Evolutionary conservation across 2,888 invertebrate species (phyloP).

Genomic region (Athripsodes cinereus): DNA sequence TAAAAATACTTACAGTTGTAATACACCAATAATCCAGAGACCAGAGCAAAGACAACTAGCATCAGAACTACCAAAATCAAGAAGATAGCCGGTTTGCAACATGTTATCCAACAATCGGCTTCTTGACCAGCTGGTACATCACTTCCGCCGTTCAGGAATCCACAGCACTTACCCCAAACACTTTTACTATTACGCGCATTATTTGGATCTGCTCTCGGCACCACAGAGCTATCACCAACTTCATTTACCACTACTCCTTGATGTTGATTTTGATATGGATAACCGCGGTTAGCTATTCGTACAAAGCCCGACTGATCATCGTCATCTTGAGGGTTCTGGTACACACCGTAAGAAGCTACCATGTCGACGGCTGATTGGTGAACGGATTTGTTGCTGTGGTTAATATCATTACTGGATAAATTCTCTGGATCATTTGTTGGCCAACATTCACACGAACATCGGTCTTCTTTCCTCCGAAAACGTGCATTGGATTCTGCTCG

Average conservation of each 20-base stretch:
- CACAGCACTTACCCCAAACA: slow-evolving; percentile 41
- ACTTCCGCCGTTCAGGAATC: slow-evolving; percentile 33
- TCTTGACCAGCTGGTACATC: slow-evolving; percentile 35
- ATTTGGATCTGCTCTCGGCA: slow-evolving; percentile 28
- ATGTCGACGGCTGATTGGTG: slow-evolving; percentile 48
- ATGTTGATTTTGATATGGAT: slow-evolving; percentile 36
- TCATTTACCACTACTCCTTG: slow-evolving; percentile 51
- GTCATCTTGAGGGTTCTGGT: slow-evolving; percentile 43
- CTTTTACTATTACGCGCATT: slow-evolving; percentile 31
- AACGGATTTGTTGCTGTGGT: slow-evolving; percentile 41
- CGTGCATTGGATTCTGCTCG: slow-evolving; percentile 29
- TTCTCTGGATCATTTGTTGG: slow-evolving; percentile 33
- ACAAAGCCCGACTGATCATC: slow-evolving; percentile 46
- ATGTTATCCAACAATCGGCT: slow-evolving; percentile 50
- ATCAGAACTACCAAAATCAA: slow-evolving; percentile 49
- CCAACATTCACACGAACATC: slow-evolving; percentile 51
- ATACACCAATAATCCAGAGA: slow-evolving; percentile 52
- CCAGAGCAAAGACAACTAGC: slow-evolving; percentile 50
- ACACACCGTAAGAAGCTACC: slow-evolving; percentile 51
- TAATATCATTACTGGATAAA: slow-evolving; percentile 33
- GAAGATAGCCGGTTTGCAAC: slow-evolving; percentile 50
- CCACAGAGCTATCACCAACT: slow-evolving; percentile 48
- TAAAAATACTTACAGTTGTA: slow-evolving; percentile 55
- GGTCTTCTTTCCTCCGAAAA: slow-evolving; percentile 40
- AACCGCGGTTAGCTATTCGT: slow-evolving; percentile 41